Evolutionary conservation across 2,888 invertebrate species (phyloP), one percentile per base, ranked within the genome.

Genomic region (Apotomis betuletana): DNA sequence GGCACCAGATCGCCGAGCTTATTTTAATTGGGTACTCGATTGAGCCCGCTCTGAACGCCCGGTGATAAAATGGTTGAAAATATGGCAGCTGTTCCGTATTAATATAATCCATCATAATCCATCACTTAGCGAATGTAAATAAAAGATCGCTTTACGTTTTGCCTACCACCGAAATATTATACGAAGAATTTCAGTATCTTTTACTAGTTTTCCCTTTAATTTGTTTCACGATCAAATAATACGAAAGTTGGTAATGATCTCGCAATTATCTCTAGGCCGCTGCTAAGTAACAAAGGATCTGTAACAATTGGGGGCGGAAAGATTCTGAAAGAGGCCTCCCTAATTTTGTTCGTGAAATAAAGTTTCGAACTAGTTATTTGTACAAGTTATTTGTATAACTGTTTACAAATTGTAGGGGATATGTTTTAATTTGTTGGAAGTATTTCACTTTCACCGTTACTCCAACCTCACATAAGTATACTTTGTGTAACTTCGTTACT

Each of bases 11-110:
- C 36, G 54, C 38, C 67, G n/a, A 9, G 38, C 51, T 57, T 3
- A 36, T 67, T 71, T 61, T 71, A 67, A 67, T 67, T 71, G 61
- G 57, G 61, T 27, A 55, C 61, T 61, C 49, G 38, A 51, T 67
- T 67, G 13, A 57, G 55, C 67, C 55, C 49, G 64, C 44, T 27
- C 54, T 12, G 27, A 57, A 44, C 51, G 57, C 15, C 36, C n/a
- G 8, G 10, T 62, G 13, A 41, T 46, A 62, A 63, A 41, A 52
- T 15, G 38, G n/a, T 63, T 63, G 15, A 54, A 63, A 15, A 63
- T 58, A 58, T 41, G 13, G 41, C 52, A 41, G 63, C 52, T 54
- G 13, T 63, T 54, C 9, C 38, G 10, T 5, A 9, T 13, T 63
- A 9, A 49, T 52, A 13, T 38, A 8, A 36, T 57, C 36, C 5